Evolutionary conservation across 2,797 vertebrate genomes (phyloP), one percentile per base, ranked within the genome.

Genomic region (Vespertilio murinus): DNA sequence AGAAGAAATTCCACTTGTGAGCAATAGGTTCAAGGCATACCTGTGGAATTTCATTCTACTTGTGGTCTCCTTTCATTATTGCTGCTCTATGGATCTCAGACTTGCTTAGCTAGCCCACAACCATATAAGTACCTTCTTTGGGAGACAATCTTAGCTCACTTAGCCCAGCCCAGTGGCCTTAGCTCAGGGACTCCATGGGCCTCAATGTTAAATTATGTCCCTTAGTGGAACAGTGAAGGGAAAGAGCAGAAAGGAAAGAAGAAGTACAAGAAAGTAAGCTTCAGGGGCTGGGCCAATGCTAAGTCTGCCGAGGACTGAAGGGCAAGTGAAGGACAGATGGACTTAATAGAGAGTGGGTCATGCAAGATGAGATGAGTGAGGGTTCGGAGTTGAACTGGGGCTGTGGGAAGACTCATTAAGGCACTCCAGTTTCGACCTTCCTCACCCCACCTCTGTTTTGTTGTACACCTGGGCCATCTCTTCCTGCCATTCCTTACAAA

Each of bases 161-260:
- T 64, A 73, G 90, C n/a, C 45, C 49, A 69, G 8, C 3, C 35
- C 17, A 35, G 6, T 17, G 69, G 14, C 69, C 45, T 90, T 18
- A 16, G 52, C 40, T 84, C 0, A 0, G n/a, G 49, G 40, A 70
- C 8, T 65, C 40, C 4, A 12, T 2, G 10, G 22, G 22, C 45
- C 33, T 92, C 47, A n/a, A 35, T 70, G 61, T 52, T 69, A 47
- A 73, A 77, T 73, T 86, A 18, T 59, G 65, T 23, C n/a, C 23
- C 30, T 47, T 9, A 30, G 17, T 40, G 18, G 49, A 25, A 8
- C 4, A 77, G 30, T 9, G 45, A 70, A 80, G 35, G 35, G 11
- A 49, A 84, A 49, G 33, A 42, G 17, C 0, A 47, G 5, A 17
- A 45, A 84, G 30, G 9, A 75, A 22, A 40, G 78, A 74, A 10